A percentile compares a stretch with the other conserved stretches of the same genome.
These are phyloP conservation scores for Columbina picui DNA, from an alignment of 2,113 vertebrate genomes.

Conservation along the genomic window DNA sequence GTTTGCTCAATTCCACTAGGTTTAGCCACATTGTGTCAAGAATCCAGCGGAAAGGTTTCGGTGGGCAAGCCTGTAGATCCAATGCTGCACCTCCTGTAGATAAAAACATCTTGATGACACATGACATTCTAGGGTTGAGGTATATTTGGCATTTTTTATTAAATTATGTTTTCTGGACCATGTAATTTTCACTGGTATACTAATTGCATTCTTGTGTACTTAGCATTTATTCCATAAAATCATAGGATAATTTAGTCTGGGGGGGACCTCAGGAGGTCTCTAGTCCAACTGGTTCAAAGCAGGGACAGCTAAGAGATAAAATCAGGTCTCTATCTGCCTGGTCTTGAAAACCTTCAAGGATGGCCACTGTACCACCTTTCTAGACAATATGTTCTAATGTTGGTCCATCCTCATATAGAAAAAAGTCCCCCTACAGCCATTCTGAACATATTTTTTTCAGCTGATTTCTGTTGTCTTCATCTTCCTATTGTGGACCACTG, in stretches of 20 bases:
- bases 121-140: not conserved
- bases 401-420: not conserved
- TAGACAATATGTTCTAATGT: not conserved
- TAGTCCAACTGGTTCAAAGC: not conserved
- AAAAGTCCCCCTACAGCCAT: not conserved
- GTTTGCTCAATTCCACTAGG: conserved; percentile 79
- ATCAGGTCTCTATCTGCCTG: not conserved
- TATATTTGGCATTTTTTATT: not conserved
- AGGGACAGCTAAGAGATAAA: not conserved
- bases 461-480: not conserved
- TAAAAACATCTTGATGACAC: not conserved
- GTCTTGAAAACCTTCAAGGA: not conserved
- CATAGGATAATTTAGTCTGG: not conserved
- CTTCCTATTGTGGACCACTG: not conserved
- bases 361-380: not conserved
- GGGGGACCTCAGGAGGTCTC: not conserved
- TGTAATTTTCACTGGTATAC: not conserved
- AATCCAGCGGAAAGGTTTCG: conserved; percentile 79
- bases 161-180: not conserved
- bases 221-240: not conserved
- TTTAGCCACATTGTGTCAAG: conserved; percentile 81
- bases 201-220: not conserved
- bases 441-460: not conserved
- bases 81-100: conserved; percentile 78
- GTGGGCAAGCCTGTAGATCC: conserved; percentile 79